Evolutionary conservation across 2,113 vertebrate species (phyloP).

Genomic region (Tautogolabrus adspersus): DNA sequence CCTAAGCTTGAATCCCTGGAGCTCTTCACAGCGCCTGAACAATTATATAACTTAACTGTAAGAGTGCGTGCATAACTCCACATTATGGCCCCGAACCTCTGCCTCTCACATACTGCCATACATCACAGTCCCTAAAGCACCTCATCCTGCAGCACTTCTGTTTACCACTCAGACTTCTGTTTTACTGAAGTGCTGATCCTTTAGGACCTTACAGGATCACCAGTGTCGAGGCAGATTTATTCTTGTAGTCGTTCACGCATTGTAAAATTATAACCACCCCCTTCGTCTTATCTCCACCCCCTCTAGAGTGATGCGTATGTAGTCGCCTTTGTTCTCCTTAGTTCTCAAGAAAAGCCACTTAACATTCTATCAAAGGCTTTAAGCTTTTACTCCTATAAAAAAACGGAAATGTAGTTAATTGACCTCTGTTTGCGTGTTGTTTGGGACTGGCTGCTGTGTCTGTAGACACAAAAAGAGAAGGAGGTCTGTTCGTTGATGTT

Average conservation of each 20-base stretch:
- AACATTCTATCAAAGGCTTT: conserved; percentile 28
- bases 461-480: background rate
- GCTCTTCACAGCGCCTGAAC: conserved; percentile 29
- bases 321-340: conserved; percentile 65
- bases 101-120: conserved; percentile 7
- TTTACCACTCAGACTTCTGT: conserved; percentile 2
- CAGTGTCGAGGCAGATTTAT: conserved; percentile 41
- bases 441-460: conserved; percentile 3
- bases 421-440: conserved; percentile 16
- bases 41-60: conserved; percentile 51
- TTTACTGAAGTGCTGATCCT: background rate
- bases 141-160: conserved; percentile 13
- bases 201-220: conserved; percentile 15
- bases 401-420: conserved; percentile 4
- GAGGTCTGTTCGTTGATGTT: conserved; percentile 6
- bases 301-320: conserved; percentile 31
- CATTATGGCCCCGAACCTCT: conserved; percentile 16
- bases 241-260: conserved; percentile 11
- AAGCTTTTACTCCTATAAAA: conserved; percentile 22
- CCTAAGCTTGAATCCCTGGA: conserved; percentile 51
- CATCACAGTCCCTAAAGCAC: background rate
- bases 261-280: conserved; percentile 29
- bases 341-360: conserved; percentile 45
- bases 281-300: conserved; percentile 35
- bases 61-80: conserved; percentile 30